Conservation (phyloP, 2,888 invertebrate genomes). For the Girardia tigrina region DNA sequence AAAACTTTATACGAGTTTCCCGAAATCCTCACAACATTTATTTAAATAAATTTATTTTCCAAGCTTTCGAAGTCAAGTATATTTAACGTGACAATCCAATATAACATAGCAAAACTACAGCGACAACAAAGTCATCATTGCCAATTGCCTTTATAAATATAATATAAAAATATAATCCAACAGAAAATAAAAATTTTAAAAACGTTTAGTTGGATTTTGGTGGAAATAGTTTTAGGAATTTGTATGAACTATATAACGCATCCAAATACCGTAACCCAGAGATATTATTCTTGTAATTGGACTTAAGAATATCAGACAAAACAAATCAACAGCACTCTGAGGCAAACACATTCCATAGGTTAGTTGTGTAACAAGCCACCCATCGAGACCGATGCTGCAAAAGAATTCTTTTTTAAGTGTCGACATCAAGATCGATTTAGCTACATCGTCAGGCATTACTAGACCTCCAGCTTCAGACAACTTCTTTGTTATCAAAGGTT, state of each 20-base stretch:
- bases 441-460: slow-evolving; percentile 65
- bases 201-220: too few relatives aligned
- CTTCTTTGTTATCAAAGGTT: background rate
- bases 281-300: background rate
- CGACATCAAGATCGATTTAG: slow-evolving; percentile 64
- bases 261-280: slow-evolving; percentile 1
- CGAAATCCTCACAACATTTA: too few relatives aligned
- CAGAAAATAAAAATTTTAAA: too few relatives aligned
- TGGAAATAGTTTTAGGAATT: background rate
- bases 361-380: slow-evolving; percentile 62
- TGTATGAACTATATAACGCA: background rate
- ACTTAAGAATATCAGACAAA: background rate
- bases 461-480: slow-evolving; percentile 54
- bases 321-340: background rate
- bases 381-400: slow-evolving; percentile 70
- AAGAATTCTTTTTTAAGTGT: slow-evolving; percentile 66
- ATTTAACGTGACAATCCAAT: too few relatives aligned
- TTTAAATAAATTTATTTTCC: too few relatives aligned
- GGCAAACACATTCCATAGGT: slow-evolving; percentile 68
- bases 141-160: too few relatives aligned
- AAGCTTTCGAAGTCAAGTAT: too few relatives aligned
- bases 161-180: too few relatives aligned
- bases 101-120: too few relatives aligned
- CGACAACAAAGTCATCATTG: too few relatives aligned
- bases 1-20: too few relatives aligned